A percentile compares a stretch with the other conserved stretches of the same genome.
Evolutionary conservation across 1,140 invertebrate species (phyloP).

Genomic region (Caenorhabditis elegans): DNA sequence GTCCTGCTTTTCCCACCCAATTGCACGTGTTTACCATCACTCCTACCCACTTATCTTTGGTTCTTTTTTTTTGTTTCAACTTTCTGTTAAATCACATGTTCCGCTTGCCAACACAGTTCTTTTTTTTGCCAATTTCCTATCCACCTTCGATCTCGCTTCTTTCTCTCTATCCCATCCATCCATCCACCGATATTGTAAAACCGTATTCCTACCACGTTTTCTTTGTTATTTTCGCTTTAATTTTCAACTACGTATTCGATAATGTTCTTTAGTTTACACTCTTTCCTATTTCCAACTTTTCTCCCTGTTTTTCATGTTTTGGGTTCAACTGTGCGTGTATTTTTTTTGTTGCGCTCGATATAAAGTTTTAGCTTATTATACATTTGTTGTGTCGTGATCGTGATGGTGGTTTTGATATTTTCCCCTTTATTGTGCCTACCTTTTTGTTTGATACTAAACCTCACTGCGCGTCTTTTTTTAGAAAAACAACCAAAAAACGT

Average conservation of each 20-base stretch:
- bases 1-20: neutral
- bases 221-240: neutral
- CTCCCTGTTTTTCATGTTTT: neutral
- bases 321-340: neutral
- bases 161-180: neutral
- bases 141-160: neutral
- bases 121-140: neutral
- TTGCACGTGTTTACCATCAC: neutral
- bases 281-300: neutral
- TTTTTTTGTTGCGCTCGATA: neutral
- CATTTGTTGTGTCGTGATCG: neutral
- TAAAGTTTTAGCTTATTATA: slow-evolving; percentile 2
- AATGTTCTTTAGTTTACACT: neutral
- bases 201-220: neutral
- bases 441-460: no score
- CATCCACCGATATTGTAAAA: neutral
- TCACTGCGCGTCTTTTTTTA: no score
- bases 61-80: neutral
- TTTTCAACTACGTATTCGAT: neutral
- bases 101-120: neutral
- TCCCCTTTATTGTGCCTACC: neutral
- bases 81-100: slow-evolving; percentile 27
- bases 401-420: slow-evolving; percentile 2
- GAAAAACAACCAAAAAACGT: neutral
- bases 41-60: neutral